Percentiles rank a stretch among this genome's conserved stretches.
Conservation (phyloP, 2,113 vertebrate genomes). For the Falcunculus frontatus region DNA sequence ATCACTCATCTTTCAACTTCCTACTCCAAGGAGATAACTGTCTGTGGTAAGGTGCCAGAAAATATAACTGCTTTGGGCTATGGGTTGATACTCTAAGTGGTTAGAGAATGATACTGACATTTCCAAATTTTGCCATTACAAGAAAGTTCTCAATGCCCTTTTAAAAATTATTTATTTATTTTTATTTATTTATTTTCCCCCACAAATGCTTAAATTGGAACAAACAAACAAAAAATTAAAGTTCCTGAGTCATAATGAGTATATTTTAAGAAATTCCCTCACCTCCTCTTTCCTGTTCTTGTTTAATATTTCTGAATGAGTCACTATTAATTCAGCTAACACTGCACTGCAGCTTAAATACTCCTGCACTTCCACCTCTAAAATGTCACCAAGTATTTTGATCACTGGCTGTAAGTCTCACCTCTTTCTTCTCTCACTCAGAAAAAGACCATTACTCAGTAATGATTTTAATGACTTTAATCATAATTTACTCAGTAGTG, state of each 20-base stretch:
- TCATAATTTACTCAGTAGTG: not conserved
- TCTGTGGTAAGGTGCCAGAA: conserved; percentile 78
- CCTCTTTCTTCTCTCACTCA: conserved; percentile 3
- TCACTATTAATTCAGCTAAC: conserved; percentile 29
- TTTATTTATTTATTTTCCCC: not conserved
- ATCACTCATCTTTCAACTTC: conserved; percentile 83
- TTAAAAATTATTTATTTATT: not conserved
- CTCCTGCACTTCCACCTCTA: conserved; percentile 57
- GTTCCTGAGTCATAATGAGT: conserved; percentile 48
- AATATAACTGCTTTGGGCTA: not conserved
- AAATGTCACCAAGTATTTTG: conserved; percentile 47
- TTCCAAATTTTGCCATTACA: not conserved
- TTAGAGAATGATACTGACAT: not conserved
- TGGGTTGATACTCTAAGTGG: not conserved
- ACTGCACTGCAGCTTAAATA: conserved; percentile 17
- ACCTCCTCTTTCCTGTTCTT: conserved; percentile 51
- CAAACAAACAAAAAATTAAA: conserved; percentile 9
- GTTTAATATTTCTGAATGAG: conserved; percentile 60
- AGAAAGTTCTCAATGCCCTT: not conserved
- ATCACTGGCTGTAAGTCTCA: conserved; percentile 28
- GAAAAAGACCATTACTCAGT: not conserved
- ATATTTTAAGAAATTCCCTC: conserved; percentile 44
- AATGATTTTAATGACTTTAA: conserved; percentile 1
- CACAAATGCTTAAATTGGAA: not conserved
- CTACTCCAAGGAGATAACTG: conserved; percentile 85